Conservation (phyloP, 2,888 invertebrate genomes). For the Anodontia alba region DNA sequence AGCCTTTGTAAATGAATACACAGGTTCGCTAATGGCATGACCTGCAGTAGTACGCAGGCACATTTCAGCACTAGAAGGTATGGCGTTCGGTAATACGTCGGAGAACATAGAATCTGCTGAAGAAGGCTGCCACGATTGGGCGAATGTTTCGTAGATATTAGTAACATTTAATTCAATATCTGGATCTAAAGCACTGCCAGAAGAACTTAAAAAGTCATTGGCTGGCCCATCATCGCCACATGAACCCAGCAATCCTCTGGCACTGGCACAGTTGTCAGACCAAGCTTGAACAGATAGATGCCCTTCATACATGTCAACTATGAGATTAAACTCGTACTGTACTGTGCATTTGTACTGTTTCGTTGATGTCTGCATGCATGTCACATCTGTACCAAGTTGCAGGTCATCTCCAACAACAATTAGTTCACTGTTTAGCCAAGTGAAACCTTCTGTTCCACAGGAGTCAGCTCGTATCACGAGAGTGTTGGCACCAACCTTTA, state of each 20-base stretch:
- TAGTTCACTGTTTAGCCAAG: slow-evolving; percentile 50
- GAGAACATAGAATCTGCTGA: slow-evolving; percentile 35
- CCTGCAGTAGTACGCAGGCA: slow-evolving; percentile 54
- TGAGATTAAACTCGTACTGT: slow-evolving; percentile 43
- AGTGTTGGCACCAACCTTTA: slow-evolving; percentile 28
- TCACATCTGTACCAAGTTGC: slow-evolving; percentile 35
- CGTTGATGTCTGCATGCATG: slow-evolving; percentile 32
- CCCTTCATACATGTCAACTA: slow-evolving; percentile 52
- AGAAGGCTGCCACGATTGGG: slow-evolving; percentile 57
- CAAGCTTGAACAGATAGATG: slow-evolving; percentile 51
- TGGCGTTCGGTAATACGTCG: slow-evolving; percentile 32
- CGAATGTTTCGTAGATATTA: slow-evolving; percentile 56
- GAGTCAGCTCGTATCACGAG: slow-evolving; percentile 53
- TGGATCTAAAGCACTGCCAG: slow-evolving; percentile 23
- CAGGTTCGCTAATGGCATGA: slow-evolving; percentile 41
- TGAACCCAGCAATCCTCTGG: slow-evolving; percentile 55
- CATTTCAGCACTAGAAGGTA: slow-evolving; percentile 47
- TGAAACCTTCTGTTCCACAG: slow-evolving; percentile 28
- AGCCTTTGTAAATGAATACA: slow-evolving; percentile 58
- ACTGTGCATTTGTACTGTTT: slow-evolving; percentile 48
- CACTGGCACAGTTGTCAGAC: slow-evolving; percentile 42
- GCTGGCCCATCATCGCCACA: slow-evolving; percentile 57
- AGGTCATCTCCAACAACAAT: slow-evolving; percentile 43
- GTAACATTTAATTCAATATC: slow-evolving; percentile 37
- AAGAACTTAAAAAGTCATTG: slow-evolving; percentile 47